Base-by-base conservation (phyloP, 2,797 vertebrate species). In the Huso huso region DNA sequence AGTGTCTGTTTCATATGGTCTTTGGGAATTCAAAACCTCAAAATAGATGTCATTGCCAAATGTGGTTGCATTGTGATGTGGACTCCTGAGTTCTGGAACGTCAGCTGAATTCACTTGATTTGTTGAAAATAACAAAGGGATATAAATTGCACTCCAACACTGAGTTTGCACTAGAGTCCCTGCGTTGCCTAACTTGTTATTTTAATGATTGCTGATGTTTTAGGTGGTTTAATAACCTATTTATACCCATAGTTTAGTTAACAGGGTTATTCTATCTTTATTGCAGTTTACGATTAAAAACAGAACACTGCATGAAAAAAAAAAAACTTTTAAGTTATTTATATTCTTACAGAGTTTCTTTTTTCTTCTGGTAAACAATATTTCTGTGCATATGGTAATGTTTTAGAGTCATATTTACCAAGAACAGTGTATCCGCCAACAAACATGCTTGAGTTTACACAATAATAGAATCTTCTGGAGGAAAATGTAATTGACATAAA, bases 11-110 rank as follows among this genome's bases (percentile, higher is more conserved):
- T 37, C 37, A 37, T 37, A 37, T 37, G 49, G 49, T 61, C 6
- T 60, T 48, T 68, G 0, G 55, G 71, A 66, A 49, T 58, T 65
- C 62, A 18, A 72, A 86, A 84, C 83, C 85, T 81, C 84, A 82
- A 74, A 72, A 73, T 73, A 81, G 80, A 81, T 83, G 78, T 71
- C 82, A 84, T 78, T 82, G 74, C 78, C 77, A 86, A 82, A 84
- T 84, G 85, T 59, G 82, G 82, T 65, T 66, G 60, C 71, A 73
- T 72, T 71, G 74, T 75, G 77, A 84, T 82, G 84, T 83, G 77
- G 81, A 86, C 81, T 83, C 82, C 77, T 83, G 77, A 84, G 87
- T 87, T 86, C 82, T 87, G 83, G 77, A 82, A 86, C 81, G 78
- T 74, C 79, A 64, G 18, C 72, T 71, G 51, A 70, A 64, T 69